These are phyloP conservation scores for Cataglyphis cursor DNA, from an alignment of 2,888 invertebrate species.

Conservation along the genomic window DNA sequence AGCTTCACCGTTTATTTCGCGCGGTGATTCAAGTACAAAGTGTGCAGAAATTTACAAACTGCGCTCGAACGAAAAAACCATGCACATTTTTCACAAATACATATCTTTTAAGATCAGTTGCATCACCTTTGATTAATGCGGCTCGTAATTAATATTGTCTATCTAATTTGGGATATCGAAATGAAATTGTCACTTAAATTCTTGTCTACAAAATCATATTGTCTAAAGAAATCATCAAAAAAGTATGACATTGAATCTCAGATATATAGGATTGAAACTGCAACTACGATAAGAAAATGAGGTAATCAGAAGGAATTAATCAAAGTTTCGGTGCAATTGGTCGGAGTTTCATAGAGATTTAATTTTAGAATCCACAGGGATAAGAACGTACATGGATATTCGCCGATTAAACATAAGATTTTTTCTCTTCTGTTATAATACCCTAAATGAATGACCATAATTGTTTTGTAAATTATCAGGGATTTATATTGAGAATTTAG, in stretches of 20 bases:
- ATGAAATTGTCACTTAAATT: constrained; percentile 1
- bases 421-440: background rate
- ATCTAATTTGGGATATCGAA: background rate
- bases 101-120: constrained; percentile 68
- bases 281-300: background rate
- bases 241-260: background rate
- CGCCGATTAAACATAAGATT: constrained; percentile 10
- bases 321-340: constrained; percentile 6
- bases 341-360: constrained; percentile 23
- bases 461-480: constrained; percentile 32
- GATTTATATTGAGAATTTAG: constrained; percentile 33
- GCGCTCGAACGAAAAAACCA: constrained; percentile 40
- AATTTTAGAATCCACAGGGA: constrained; percentile 28
- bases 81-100: constrained; percentile 69
- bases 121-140: background rate
- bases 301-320: background rate
- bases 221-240: background rate
- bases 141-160: background rate
- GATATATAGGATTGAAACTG: background rate
- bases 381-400: background rate
- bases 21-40: constrained; percentile 78
- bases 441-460: background rate
- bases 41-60: constrained; percentile 48
- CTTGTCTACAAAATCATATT: background rate
- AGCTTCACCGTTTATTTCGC: constrained; percentile 62